Evolutionary conservation across 2,797 vertebrate species (phyloP), one percentile per base, ranked within the genome.

Genomic region (Acrocephalus scirpaceus): DNA sequence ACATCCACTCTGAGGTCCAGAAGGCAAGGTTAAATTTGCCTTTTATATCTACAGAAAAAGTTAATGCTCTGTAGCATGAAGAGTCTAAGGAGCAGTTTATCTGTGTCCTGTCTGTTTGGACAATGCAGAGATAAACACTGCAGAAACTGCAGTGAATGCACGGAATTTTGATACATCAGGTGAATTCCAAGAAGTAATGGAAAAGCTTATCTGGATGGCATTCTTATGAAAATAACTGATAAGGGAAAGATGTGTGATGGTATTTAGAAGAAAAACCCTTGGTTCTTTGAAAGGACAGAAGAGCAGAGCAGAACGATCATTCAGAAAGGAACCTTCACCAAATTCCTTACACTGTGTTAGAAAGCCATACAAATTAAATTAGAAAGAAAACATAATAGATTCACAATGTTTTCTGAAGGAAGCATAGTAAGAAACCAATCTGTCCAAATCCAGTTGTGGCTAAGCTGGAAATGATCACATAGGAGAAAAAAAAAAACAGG

Each of bases 31-130:
- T 67, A 36, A 14, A 18, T 67, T 53, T 51, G 25, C 22, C 26
- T 65, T 56, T 75, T n/a, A 9, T 3, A 32, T 42, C 14, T 67
- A 67, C 17, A 44, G 25, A 23, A 69, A 18, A 79, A 36, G 16
- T 34, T 18, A 58, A 56, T 1, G 3, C 9, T 67, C 38, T 36
- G 8, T 1, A 64, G 17, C 2, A 9, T 3, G 2, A 72, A 14
- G 7, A 44, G 20, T 27, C 20, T 50, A 70, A n/a, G 0, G 4
- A 61, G 15, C 40, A 66, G 60, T 60, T 78, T 15, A 65, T 30
- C 38, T 48, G 3, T 50, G 25, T 34, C 27, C 70, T 85, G 18
- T 48, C 51, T 50, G 42, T 64, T 5, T 42, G 65, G 56, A 79
- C 74, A 86, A 34, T 6, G 48, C 45, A 9, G 23, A 45, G 13